Percentiles rank a stretch among this genome's conserved stretches.
These are phyloP conservation scores for Alosa sapidissima DNA, from an alignment of 2,797 vertebrate genomes.

Conservation along the genomic window DNA sequence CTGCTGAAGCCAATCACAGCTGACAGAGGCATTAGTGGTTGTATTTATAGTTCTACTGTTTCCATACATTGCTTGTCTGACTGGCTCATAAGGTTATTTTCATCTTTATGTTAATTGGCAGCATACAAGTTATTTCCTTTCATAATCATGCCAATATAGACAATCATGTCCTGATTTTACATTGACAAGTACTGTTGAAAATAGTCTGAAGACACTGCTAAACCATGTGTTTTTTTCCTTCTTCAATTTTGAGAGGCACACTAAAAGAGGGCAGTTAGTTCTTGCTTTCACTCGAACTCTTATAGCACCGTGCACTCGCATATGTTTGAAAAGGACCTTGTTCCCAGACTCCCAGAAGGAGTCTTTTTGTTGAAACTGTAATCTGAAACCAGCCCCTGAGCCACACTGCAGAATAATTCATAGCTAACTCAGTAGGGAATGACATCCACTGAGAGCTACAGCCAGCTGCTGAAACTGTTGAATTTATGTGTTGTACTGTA, in stretches of 20 bases:
- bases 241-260: not conserved
- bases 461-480: not conserved
- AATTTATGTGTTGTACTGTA: not conserved
- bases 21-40: not conserved
- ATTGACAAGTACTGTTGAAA: not conserved
- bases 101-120: not conserved
- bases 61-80: not conserved
- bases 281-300: not conserved
- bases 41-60: not conserved
- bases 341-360: not conserved
- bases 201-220: not conserved
- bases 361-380: constrained; percentile 20
- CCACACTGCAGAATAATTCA: constrained; percentile 9
- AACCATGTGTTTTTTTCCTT: not conserved
- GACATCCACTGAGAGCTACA: not conserved
- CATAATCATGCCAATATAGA: not conserved
- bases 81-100: not conserved
- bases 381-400: constrained; percentile 29
- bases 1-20: not conserved
- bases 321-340: not conserved
- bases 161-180: not conserved
- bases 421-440: constrained; percentile 22
- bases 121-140: not conserved
- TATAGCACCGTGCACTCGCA: not conserved
- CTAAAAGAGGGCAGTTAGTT: not conserved